phyloP scores from a whole-genome alignment of 2,888 invertebrate genomes.

The Thelaira solivaga region DNA sequence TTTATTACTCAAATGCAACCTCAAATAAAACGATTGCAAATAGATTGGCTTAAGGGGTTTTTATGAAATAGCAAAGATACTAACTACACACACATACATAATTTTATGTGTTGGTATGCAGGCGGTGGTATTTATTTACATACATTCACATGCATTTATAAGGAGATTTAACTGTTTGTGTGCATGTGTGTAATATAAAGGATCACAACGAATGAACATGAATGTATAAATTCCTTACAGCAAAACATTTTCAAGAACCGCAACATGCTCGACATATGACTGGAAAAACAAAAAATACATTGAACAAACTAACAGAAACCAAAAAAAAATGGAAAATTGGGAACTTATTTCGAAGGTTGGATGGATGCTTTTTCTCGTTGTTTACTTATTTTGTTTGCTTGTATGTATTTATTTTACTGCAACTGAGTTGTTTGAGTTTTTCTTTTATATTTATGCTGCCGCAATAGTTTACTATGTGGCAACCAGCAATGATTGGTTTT shows the following conservation, averaged over 20 bases:
- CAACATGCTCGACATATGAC: conserved; percentile 6
- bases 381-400: no score
- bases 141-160: no score
- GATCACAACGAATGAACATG: neutral
- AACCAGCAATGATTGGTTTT: conserved; percentile 39
- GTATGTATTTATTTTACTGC: no score
- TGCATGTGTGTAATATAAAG: neutral
- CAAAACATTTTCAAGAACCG: conserved; percentile 17
- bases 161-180: neutral
- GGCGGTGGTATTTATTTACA: neutral
- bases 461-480: conserved; percentile 53
- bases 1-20: no score
- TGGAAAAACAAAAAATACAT: neutral
- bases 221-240: conserved; percentile 23
- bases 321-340: neutral
- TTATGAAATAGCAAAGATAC: conserved; percentile 15
- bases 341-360: conserved; percentile 36
- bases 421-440: conserved; percentile 6
- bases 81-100: neutral
- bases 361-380: conserved; percentile 8
- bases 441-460: conserved; percentile 15
- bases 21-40: no score
- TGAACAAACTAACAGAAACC: neutral
- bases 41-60: conserved; percentile 45
- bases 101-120: conserved; percentile 17